These are phyloP conservation scores for Dysmachus trigonus DNA, from an alignment of 2,888 invertebrate genomes.

Conservation along the genomic window DNA sequence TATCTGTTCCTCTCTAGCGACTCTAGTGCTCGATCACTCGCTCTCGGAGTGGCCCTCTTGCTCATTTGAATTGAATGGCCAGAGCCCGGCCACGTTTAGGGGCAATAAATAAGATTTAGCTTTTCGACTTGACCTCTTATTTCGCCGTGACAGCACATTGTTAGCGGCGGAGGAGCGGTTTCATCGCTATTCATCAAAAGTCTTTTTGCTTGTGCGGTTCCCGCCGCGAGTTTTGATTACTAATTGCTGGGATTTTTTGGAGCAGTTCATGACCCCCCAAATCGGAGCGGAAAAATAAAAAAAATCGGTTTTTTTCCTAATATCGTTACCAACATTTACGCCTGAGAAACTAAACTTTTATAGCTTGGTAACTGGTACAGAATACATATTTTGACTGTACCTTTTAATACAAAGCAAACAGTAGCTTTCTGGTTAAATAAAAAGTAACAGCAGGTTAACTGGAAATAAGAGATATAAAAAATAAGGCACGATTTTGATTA, in stretches of 20 bases:
- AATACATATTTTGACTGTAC: background rate
- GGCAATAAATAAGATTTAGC: constrained; percentile 14
- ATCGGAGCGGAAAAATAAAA: background rate
- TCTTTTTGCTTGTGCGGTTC: background rate
- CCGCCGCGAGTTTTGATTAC: background rate
- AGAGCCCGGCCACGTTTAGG: constrained; percentile 1
- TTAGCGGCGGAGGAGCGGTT: background rate
- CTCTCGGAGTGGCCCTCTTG: background rate
- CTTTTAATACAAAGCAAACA: background rate
- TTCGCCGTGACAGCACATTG: constrained; percentile 17
- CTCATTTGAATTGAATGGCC: constrained; percentile 26
- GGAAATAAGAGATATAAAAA: background rate
- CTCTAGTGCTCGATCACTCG: background rate
- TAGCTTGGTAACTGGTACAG: background rate
- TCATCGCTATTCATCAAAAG: background rate
- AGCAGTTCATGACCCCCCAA: background rate
- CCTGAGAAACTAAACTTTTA: background rate
- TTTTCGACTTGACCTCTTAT: constrained; percentile 13
- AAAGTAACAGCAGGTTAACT: background rate
- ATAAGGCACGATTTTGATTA: background rate
- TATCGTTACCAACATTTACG: background rate
- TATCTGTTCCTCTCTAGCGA: background rate
- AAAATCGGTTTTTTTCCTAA: background rate
- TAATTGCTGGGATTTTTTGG: background rate
- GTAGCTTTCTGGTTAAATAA: background rate